Base-by-base conservation (phyloP, 1,140 invertebrate species). In the Drusus annulatus region DNA sequence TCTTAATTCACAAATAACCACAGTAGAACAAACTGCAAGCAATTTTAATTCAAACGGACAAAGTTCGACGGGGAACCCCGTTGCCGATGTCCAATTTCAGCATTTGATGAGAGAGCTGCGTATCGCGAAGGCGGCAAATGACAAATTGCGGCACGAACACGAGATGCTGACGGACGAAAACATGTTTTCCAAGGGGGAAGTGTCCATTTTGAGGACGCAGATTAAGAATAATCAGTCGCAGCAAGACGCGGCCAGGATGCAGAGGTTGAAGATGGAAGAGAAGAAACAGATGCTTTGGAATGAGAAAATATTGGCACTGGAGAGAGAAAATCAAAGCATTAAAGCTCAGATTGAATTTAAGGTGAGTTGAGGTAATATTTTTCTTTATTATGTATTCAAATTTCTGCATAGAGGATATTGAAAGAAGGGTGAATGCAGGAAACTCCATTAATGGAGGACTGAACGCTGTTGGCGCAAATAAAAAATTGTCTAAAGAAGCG, bases 141-240 rank as follows among this genome's bases (percentile, higher is more conserved):
- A 85, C n/a, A 89, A 89, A 78, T 81, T 90, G 3, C 89, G 88
- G 69, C 85, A 86, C 1, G 87, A 89, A 45, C 87, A 89, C 85
- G 86, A 87, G 4, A 87, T 87, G 76, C 83, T 89, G 28, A 81
- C 86, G 23, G 88, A 89, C 10, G 88, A 89, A 81, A 88, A 86
- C 86, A 85, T 89, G 0, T 88, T 86, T 0, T 89, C 89, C 76
- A 87, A 90, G 80, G 89, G 89, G 31, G 89, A 90, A 78, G 86
- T 86, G 0, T 88, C 88, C 60, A 89, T 89, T 62, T 81, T 90
- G 13, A 81, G 88, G 3, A 87, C 86, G 31, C 88, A 89, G 76
- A 75, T 90, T 17, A 89, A 89, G 76, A 85, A 84, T 6, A 86
- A 83, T 75, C 88, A 89, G 79, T 31, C 84, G 2, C 81, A 88